Evolutionary conservation across 2,797 vertebrate species (phyloP), one percentile per base, ranked within the genome.

Genomic region (Dallia pectoralis): DNA sequence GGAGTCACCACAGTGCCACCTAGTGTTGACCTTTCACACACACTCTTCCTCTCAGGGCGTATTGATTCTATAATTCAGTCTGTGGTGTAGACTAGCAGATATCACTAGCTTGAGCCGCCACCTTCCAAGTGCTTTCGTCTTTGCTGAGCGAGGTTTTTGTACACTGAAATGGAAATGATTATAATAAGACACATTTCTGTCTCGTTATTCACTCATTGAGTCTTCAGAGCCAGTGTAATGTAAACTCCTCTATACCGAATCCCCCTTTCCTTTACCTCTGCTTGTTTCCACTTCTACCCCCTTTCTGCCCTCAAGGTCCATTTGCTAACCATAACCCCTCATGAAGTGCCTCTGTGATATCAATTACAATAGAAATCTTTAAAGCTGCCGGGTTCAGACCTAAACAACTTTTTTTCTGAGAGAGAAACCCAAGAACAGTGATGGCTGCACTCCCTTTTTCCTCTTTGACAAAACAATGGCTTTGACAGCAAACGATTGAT

Each of bases 401-500:
- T 53, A 53, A 72, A 80, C 65, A 70, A 16, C 14, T 0, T 14
- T 51, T 76, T 71, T 79, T 74, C 74, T 15, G 75, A 53, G 44
- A 72, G 27, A 65, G 69, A 61, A 18, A 47, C 63, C 22, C 74
- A 56, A 33, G 78, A 78, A 70, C 68, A 76, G 70, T 76, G 77
- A 79, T 70, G 80, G 71, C 82, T 77, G 69, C n/a, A 65, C 72
- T 36, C 71, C 72, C 29, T 61, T 85, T 66, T 22, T 53, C 51
- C 51, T 63, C 14, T 51, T 53, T 74, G 78, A 85, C 83, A 74
- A 77, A 83, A 83, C 74, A 71, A 75, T 76, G 22, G 73, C 51
- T 78, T 74, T 85, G 86, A 89, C 81, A 87, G 85, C 69, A 72
- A 75, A 56, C 75, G 71, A 81, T 82, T 86, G 85, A 87, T 90